Base-by-base conservation (phyloP, 2,797 vertebrate genomes). In the Aythya fuligula region DNA sequence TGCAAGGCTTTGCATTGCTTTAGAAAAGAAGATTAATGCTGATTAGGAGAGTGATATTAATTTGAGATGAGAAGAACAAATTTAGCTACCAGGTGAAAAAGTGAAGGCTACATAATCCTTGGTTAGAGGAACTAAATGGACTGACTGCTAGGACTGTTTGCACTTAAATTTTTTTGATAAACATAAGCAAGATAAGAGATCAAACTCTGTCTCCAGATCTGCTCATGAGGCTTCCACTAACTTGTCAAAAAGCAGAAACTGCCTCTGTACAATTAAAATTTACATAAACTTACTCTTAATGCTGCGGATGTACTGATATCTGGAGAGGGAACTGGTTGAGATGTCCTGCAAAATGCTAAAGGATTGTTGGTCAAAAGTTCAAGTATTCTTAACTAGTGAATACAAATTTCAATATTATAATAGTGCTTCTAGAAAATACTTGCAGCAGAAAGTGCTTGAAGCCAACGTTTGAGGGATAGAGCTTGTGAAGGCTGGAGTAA, bases 41-140 rank as follows among this genome's bases (percentile, higher is more conserved):
- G 77, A 51, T 88, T 91, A 78, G 83, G 79, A 91, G 38, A 62
- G 86, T 77, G 79, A 90, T 91, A 90, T 72, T 90, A 84, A 90
- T 93, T 91, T 94, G 79, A 90, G 79, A 84, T 84, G 90, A 85
- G 87, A 85, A 93, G 79, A 94, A 86, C 93, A 93, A 95, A 95
- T 95, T 94, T 93, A 96, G 87, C 83, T 90, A 38, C 76, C 83
- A 86, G 90, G 90, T 95, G 80, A 86, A 95, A 58, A 95, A 95
- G 77, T 78, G n/a, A 90, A 41, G 73, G 75, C 85, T 88, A 62
- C 34, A 43, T 88, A 90, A 88, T 88, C 56, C 45, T 79, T 81
- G 47, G 47, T 51, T 87, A 80, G 75, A 73, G 49, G 36, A 73
- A 78, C 34, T 86, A 93, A 81, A 61, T 66, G 56, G 51, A 76